Conservation (phyloP, 2,888 invertebrate species). For the Loripinus fragilis region DNA sequence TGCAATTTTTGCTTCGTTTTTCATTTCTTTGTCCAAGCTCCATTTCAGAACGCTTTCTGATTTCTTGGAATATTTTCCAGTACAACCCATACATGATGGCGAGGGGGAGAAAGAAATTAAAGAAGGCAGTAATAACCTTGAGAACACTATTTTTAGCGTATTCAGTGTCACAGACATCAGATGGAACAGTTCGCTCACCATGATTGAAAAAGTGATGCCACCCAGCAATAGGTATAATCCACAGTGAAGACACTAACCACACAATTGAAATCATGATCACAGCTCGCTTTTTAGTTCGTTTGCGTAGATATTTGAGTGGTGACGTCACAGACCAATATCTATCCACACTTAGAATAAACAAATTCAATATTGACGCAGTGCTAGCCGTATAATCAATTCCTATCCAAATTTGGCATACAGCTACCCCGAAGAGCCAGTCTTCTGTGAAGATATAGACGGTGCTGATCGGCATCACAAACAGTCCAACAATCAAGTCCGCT, state of each 20-base stretch:
- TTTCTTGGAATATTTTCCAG: slow-evolving; percentile 84
- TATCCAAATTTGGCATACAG: slow-evolving; percentile 86
- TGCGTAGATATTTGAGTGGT: slow-evolving; percentile 84
- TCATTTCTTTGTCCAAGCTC: slow-evolving; percentile 80
- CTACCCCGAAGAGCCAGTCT: slow-evolving; percentile 84
- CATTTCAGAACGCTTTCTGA: slow-evolving; percentile 83
- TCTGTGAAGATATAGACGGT: slow-evolving; percentile 84
- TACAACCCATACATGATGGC: slow-evolving; percentile 85
- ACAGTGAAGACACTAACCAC: slow-evolving; percentile 84
- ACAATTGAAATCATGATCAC: slow-evolving; percentile 84
- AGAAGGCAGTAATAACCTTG: slow-evolving; percentile 84
- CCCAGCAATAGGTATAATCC: slow-evolving; percentile 85
- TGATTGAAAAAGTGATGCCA: slow-evolving; percentile 83
- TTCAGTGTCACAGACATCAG: slow-evolving; percentile 84
- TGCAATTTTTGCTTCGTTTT: slow-evolving; percentile 37
- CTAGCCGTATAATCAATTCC: slow-evolving; percentile 86
- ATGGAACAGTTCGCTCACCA: slow-evolving; percentile 77
- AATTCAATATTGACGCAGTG: slow-evolving; percentile 86
- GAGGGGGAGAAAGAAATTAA: slow-evolving; percentile 85
- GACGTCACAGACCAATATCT: slow-evolving; percentile 85
- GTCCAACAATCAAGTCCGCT: slow-evolving; percentile 85
- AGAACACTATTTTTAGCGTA: slow-evolving; percentile 84
- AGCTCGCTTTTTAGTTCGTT: slow-evolving; percentile 84
- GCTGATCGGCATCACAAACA: slow-evolving; percentile 85
- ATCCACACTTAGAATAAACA: slow-evolving; percentile 84